These are phyloP conservation scores for Argyresthia goedartella DNA, from an alignment of 2,888 invertebrate species.

Conservation along the genomic window DNA sequence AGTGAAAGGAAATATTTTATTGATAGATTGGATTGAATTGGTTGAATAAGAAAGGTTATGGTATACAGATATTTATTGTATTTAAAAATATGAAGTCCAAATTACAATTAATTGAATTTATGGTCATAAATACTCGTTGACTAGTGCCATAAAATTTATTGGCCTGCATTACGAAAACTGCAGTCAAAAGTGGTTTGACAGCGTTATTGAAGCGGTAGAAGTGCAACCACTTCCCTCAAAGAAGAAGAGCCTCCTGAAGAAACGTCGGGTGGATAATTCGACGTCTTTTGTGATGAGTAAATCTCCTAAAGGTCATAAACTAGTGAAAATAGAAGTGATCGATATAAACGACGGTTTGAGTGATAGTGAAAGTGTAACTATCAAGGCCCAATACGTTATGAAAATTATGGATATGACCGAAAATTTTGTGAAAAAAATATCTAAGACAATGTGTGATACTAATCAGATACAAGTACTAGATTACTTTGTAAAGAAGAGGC, in stretches of 20 bases:
- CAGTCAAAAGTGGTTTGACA: too few species aligned
- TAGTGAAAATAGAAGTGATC: background rate
- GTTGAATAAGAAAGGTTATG: slow-evolving; percentile 19
- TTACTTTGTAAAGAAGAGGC: background rate
- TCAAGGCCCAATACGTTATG: too few species aligned
- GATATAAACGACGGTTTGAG: background rate
- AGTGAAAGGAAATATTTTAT: too few species aligned
- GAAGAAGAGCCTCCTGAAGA: background rate
- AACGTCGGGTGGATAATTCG: background rate
- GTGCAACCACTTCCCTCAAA: background rate
- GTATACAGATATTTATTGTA: slow-evolving; percentile 63
- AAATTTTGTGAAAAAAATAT: background rate
- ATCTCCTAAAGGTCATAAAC: background rate
- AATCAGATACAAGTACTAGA: background rate
- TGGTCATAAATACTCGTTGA: slow-evolving; percentile 62
- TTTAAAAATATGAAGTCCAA: slow-evolving; percentile 48
- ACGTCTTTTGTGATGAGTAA: too few species aligned
- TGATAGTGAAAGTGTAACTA: too few species aligned
- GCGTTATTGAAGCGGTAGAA: background rate
- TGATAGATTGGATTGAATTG: too few species aligned
- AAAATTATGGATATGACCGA: too few species aligned
- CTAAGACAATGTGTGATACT: background rate
- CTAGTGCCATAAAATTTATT: slow-evolving; percentile 33
- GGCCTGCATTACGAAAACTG: background rate
- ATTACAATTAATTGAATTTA: slow-evolving; percentile 50